phyloP scores from a whole-genome alignment of 2,797 vertebrate genomes.

The Takifugu rubripes region DNA sequence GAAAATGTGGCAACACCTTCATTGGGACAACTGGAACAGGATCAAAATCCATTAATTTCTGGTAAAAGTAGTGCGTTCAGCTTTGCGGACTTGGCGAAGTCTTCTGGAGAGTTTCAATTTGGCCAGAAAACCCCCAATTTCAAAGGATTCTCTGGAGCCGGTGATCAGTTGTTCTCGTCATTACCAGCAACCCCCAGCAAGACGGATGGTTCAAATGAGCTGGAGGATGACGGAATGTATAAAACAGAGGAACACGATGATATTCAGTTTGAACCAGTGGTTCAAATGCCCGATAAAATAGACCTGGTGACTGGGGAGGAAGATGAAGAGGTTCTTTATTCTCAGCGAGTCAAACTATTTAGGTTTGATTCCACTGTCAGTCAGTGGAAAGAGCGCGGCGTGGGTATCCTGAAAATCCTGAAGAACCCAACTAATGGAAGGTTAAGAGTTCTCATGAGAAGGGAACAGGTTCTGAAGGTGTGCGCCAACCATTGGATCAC shows the following conservation, averaged over 20 bases:
- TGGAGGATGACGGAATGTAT: conserved; percentile 89
- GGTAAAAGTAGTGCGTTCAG: conserved; percentile 77
- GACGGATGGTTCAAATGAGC: conserved; percentile 68
- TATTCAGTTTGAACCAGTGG: conserved; percentile 98
- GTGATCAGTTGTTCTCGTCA: conserved; percentile 84
- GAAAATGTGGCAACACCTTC: conserved; percentile 47
- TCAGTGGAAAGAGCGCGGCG: conserved; percentile 98
- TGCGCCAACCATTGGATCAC: conserved; percentile 99
- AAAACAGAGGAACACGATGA: conserved; percentile 95
- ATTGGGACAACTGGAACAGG: conserved; percentile 18
- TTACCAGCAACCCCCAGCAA: conserved; percentile 66
- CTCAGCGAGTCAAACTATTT: conserved; percentile 92
- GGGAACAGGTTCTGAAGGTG: conserved; percentile 97
- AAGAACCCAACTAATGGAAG: conserved; percentile 90
- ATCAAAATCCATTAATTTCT: conserved; percentile 75
- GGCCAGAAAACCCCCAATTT: conserved; percentile 84
- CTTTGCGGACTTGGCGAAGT: conserved; percentile 90
- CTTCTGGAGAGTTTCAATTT: conserved; percentile 83
- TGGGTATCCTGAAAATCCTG: conserved; percentile 91
- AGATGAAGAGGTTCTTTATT: conserved; percentile 90
- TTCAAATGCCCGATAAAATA: conserved; percentile 95
- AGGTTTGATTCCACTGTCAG: conserved; percentile 86
- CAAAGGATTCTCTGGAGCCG: conserved; percentile 86
- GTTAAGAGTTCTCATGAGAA: conserved; percentile 91
- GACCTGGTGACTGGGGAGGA: conserved; percentile 96